Percentiles rank a stretch among this genome's conserved stretches.
These are phyloP conservation scores for Macrosiphum euphorbiae DNA, from an alignment of 2,888 invertebrate genomes.

Conservation along the genomic window DNA sequence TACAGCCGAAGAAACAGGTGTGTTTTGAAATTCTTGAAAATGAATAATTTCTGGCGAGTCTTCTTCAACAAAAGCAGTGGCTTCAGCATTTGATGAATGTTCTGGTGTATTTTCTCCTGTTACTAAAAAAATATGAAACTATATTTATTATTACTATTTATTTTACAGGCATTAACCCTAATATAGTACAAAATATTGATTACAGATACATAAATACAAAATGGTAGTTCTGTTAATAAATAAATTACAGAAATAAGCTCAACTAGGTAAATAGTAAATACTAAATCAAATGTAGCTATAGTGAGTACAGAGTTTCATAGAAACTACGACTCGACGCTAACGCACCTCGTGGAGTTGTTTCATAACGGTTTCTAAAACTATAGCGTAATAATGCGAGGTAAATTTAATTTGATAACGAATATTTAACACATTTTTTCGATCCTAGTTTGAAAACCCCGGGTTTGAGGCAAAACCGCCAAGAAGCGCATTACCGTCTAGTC, in stretches of 20 bases:
- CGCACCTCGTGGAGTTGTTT: no score
- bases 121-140: constrained; percentile 5
- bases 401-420: no score
- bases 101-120: constrained; percentile 62
- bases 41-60: constrained; percentile 52
- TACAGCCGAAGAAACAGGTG: constrained; percentile 62
- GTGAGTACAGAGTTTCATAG: no score
- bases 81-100: constrained; percentile 64
- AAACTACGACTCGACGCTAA: no score
- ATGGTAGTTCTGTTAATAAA: neutral
- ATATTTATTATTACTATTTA: neutral
- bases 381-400: no score
- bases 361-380: no score
- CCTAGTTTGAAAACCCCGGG: no score
- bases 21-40: constrained; percentile 59
- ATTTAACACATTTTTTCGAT: no score
- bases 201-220: neutral
- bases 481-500: no score
- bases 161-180: neutral
- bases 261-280: neutral
- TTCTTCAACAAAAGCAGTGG: constrained; percentile 59
- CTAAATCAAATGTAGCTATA: neutral
- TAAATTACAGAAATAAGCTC: neutral
- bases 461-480: no score
- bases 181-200: neutral